These are phyloP conservation scores for Cephonodes hylas DNA, from an alignment of 2,888 invertebrate genomes.

Conservation along the genomic window DNA sequence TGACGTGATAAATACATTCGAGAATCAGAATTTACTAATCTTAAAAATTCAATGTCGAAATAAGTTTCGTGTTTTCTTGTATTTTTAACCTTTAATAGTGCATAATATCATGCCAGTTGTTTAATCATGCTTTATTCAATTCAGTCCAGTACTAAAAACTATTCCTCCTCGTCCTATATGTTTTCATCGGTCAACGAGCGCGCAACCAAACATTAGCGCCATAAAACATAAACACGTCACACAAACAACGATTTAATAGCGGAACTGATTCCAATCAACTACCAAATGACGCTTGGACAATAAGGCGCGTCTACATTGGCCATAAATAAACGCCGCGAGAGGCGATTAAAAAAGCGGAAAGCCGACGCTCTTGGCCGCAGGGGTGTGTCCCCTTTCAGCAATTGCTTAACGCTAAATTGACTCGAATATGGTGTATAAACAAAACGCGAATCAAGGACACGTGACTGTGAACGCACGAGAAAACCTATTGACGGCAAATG, in stretches of 20 bases:
- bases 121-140: no score
- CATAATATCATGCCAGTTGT: no score
- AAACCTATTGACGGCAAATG: slow-evolving; percentile 65
- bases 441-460: slow-evolving; percentile 58
- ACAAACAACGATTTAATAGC: slow-evolving; percentile 39
- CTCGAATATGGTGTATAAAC: slow-evolving; percentile 68
- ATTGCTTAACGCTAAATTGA: slow-evolving; percentile 74
- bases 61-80: no score
- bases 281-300: slow-evolving; percentile 19
- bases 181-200: slow-evolving; percentile 10
- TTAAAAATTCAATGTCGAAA: no score
- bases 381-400: slow-evolving; percentile 52
- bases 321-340: slow-evolving; percentile 57
- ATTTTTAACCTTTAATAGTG: no score
- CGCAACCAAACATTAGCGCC: slow-evolving; percentile 17
- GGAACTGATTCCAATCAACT: slow-evolving; percentile 48
- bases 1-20: no score
- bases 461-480: slow-evolving; percentile 54
- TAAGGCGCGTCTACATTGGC: slow-evolving; percentile 55
- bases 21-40: no score
- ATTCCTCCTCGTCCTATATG: not conserved
- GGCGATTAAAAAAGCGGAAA: slow-evolving; percentile 61
- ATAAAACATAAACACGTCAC: slow-evolving; percentile 28
- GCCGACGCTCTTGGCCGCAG: slow-evolving; percentile 43
- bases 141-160: no score